A percentile compares a stretch with the other conserved stretches of the same genome.
These are phyloP conservation scores for Cremastobaeus sp. DNA, from an alignment of 2,888 invertebrate species.

Conservation along the genomic window DNA sequence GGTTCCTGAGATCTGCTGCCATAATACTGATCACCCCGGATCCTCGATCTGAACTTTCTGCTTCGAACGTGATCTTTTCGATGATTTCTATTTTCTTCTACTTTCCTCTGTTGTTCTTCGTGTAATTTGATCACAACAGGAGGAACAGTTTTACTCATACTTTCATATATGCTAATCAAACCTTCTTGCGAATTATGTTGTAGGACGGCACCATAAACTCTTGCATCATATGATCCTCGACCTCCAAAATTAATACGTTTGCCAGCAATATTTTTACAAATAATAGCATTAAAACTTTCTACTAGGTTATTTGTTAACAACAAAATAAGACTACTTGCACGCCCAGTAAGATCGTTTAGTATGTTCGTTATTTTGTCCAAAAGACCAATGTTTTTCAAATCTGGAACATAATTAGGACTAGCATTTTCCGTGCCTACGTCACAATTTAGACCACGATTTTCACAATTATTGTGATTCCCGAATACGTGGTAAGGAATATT, in stretches of 20 bases:
- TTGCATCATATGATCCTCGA: background rate
- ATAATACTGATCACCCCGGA: conserved; percentile 2
- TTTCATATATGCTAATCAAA: background rate
- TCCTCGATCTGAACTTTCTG: background rate
- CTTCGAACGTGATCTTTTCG: background rate
- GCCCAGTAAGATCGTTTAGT: background rate
- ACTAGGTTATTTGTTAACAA: conserved; percentile 13
- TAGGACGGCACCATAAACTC: background rate
- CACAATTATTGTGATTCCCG: background rate
- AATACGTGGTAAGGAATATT: background rate
- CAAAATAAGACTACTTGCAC: background rate
- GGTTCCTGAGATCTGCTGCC: conserved; percentile 1
- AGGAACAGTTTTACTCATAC: background rate
- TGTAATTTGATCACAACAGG: background rate
- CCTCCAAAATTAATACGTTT: conserved; percentile 21
- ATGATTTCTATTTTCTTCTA: background rate
- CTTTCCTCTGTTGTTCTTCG: background rate
- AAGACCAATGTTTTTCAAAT: background rate
- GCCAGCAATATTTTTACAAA: conserved; percentile 22
- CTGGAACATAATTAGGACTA: background rate
- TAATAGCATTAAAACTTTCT: conserved; percentile 24
- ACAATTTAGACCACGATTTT: too few relatives aligned
- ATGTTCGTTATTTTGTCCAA: background rate
- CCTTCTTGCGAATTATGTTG: background rate
- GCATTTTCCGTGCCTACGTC: background rate